phyloP scores from a whole-genome alignment of 1,140 invertebrate species.

The Caenorhabditis remanei region DNA sequence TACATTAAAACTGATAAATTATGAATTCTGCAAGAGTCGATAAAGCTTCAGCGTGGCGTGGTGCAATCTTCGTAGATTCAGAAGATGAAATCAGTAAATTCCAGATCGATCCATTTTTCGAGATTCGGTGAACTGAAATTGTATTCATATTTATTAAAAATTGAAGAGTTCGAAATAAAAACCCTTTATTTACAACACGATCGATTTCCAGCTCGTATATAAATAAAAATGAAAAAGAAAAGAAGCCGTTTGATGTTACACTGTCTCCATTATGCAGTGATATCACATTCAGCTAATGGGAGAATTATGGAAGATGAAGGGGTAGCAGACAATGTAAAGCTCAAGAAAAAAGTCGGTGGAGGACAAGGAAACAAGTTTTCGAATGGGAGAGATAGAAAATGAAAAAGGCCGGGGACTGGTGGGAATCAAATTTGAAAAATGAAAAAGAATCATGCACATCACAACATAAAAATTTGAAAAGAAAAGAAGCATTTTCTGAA shows the following conservation, averaged over 20 bases:
- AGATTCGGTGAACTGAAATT: conserved; percentile 41
- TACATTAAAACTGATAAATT: no score
- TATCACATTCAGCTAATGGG: not conserved
- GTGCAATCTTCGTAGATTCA: not conserved
- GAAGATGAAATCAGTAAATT: not conserved
- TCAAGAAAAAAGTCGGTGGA: conserved; percentile 4
- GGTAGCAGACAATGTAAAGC: conserved; percentile 46
- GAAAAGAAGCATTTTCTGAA: not conserved
- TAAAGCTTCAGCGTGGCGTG: no score
- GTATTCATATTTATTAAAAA: not conserved
- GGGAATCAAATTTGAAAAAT: conserved; percentile 20
- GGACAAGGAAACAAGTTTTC: conserved; percentile 29
- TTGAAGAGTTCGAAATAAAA: not conserved
- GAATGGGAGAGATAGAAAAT: not conserved
- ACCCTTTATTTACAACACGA: conserved; percentile 47
- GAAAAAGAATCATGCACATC: conserved; percentile 39
- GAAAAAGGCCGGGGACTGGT: no score
- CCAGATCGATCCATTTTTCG: conserved; percentile 39
- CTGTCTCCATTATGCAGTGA: conserved; percentile 6
- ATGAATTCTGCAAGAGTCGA: no score
- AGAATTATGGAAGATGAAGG: not conserved
- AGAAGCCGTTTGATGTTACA: not conserved
- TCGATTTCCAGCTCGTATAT: not conserved
- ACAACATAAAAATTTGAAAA: conserved; percentile 21
- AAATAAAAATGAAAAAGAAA: not conserved